Evolutionary conservation across 1,140 invertebrate genomes (phyloP).

Genomic region (Mactra quadrangularis): DNA sequence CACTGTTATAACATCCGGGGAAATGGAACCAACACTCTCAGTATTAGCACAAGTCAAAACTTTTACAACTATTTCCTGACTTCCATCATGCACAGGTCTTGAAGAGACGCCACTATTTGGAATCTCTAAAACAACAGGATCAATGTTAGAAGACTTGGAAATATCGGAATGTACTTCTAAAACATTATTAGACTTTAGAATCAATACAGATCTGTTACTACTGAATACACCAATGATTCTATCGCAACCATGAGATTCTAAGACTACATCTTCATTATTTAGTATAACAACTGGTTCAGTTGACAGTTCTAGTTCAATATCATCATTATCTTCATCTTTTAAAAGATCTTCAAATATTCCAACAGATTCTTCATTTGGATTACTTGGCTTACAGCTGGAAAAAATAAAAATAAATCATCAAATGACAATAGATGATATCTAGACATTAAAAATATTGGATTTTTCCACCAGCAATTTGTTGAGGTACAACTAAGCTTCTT

Average conservation of each 20-base stretch:
- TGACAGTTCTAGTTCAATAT: neutral
- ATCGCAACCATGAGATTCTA: neutral
- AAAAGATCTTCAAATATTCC: constrained; percentile 25
- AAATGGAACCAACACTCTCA: neutral
- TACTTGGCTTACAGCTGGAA: neutral
- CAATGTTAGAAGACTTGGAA: neutral
- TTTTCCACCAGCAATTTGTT: too few relatives aligned
- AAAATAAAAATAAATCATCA: too few relatives aligned
- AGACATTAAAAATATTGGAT: too few relatives aligned
- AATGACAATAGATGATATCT: neutral
- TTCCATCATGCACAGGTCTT: neutral
- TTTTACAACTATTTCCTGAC: neutral
- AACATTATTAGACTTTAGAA: neutral
- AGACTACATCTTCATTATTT: neutral
- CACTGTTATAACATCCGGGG: neutral
- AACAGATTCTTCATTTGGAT: neutral
- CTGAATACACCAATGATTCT: neutral
- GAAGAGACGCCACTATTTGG: neutral
- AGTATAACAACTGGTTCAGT: neutral
- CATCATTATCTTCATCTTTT: neutral
- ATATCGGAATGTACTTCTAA: neutral
- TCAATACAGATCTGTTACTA: neutral
- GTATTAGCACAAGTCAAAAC: neutral
- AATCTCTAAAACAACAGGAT: neutral
- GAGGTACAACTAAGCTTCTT: too few relatives aligned